Evolutionary conservation across 1,140 invertebrate genomes (phyloP).

Genomic region (Samia ricini): DNA sequence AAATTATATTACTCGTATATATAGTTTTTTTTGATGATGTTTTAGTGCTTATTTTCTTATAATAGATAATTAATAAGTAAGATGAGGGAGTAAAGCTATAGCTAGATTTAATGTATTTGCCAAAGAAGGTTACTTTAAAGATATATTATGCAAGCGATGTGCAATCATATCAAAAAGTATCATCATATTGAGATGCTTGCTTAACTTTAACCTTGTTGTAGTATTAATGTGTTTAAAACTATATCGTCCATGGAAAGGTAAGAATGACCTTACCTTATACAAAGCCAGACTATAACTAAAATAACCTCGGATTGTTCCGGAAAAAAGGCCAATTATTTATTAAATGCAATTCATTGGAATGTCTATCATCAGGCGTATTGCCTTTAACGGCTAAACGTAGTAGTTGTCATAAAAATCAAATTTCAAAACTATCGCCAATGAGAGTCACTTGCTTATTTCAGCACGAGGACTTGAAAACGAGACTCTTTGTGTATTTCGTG

Average conservation of each 20-base stretch:
- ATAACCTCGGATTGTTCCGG: neutral
- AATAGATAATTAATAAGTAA: too few species aligned
- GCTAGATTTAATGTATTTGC: too few species aligned
- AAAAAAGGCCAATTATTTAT: neutral
- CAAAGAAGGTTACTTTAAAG: neutral
- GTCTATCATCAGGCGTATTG: neutral
- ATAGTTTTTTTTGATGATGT: too few species aligned
- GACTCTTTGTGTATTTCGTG: too few species aligned
- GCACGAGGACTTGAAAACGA: too few species aligned
- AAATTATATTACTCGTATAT: too few species aligned
- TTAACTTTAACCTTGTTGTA: neutral
- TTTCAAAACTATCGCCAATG: too few species aligned
- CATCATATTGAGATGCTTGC: neutral
- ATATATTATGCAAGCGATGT: neutral
- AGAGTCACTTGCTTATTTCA: too few species aligned
- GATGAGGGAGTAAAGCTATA: too few species aligned
- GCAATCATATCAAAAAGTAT: neutral
- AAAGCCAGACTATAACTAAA: neutral
- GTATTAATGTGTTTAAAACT: neutral
- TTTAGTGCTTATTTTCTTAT: too few species aligned
- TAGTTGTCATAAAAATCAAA: neutral
- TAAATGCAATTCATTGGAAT: neutral
- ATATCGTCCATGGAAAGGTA: constrained; percentile 1
- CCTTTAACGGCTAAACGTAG: neutral
- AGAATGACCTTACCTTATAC: neutral